Base-by-base conservation (phyloP, 2,113 vertebrate genomes). In the Sinocyclocheilus grahami region DNA sequence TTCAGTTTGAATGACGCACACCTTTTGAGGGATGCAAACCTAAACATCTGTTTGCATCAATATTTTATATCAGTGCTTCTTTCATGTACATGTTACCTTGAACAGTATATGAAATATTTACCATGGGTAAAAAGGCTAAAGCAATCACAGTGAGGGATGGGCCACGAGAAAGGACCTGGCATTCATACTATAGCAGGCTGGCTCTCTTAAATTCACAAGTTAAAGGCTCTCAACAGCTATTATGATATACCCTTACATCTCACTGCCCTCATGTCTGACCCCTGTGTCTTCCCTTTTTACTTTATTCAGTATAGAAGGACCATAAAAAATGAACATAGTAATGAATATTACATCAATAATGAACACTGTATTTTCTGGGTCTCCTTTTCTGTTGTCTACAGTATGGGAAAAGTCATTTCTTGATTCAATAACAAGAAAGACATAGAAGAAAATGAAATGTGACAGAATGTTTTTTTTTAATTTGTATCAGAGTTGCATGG, bases 41-140 rank as follows among this genome's bases (percentile, higher is more conserved):
- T 83, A 91, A 89, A 93, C 94, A 94, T 94, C 93, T 94, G 93
- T 89, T 76, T 11, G 78, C 72, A 92, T 95, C 67, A 77, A 93
- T 94, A 78, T 93, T 94, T 93, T 87, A 94, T 92, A 78, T 89
- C 51, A 88, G 90, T 80, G 90, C 83, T 83, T 55, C 89, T 46
- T 89, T 90, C 89, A 69, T 86, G 90, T 89, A 90, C 74, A 83
- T 83, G 88, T 63, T 65, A 86, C 87, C 90, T 91, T 86, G 84
- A 91, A 90, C 84, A 90, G 85, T 85, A 84, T 89, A 91, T 94
- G 87, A 94, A 94, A 94, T 89, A 93, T 94, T 94, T 91, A 93
- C 80, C 46, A 85, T 88, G 86, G 87, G 82, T 87, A 92, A 89
- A 48, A 48, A 88, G 86, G 85, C 37, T 13, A 48, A 24, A 85